phyloP scores from a whole-genome alignment of 2,797 vertebrate species.

The Lutjanus campechanus region DNA sequence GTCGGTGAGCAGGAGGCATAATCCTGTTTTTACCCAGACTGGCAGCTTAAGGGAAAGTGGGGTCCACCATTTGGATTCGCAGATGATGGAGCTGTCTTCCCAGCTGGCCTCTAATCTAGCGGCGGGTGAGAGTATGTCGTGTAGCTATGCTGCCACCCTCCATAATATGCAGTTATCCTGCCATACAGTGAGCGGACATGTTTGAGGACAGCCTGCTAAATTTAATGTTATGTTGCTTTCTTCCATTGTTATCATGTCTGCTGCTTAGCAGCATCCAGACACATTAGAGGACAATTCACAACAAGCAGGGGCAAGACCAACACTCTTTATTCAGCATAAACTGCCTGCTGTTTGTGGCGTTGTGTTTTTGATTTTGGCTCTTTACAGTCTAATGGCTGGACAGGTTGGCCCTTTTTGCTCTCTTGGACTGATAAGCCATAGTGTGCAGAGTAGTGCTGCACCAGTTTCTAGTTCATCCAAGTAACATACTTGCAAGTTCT shows the following conservation, averaged over 20 bases:
- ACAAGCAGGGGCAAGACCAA: slow-evolving; percentile 24
- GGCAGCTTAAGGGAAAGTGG: slow-evolving; percentile 79
- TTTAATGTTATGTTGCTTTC: slow-evolving; percentile 46
- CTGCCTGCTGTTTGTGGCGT: neutral
- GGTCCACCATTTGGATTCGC: slow-evolving; percentile 82
- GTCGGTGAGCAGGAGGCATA: slow-evolving; percentile 79
- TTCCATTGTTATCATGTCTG: slow-evolving; percentile 32
- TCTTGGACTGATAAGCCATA: slow-evolving; percentile 5
- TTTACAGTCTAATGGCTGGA: slow-evolving; percentile 2
- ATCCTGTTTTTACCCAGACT: slow-evolving; percentile 83
- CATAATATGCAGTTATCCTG: slow-evolving; percentile 62
- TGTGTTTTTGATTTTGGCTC: neutral
- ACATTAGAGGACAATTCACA: slow-evolving; percentile 23
- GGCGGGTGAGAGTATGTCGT: slow-evolving; percentile 61
- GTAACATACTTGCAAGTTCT: neutral
- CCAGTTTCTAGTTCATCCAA: neutral
- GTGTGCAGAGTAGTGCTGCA: neutral
- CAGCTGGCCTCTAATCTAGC: slow-evolving; percentile 83
- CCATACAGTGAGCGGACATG: slow-evolving; percentile 57
- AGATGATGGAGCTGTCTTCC: slow-evolving; percentile 82
- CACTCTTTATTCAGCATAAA: slow-evolving; percentile 8
- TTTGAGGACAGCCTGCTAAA: slow-evolving; percentile 59
- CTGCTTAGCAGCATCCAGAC: slow-evolving; percentile 38
- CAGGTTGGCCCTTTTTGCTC: slow-evolving; percentile 20
- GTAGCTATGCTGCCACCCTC: slow-evolving; percentile 61